Base-by-base conservation (phyloP, 1,140 invertebrate species). In the Drosophila hydei region DNA sequence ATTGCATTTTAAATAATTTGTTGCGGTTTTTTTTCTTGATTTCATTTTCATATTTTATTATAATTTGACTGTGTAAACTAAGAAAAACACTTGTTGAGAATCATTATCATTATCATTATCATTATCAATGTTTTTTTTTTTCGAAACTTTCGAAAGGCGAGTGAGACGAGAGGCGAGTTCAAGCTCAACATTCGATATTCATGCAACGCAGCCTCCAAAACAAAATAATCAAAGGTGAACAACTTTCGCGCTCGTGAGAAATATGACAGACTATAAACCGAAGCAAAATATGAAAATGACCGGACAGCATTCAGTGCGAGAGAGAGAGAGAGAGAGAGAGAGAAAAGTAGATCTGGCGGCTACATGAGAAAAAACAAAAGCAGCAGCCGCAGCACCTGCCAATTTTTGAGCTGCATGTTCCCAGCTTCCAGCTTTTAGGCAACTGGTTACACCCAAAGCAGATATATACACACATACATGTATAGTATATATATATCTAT, bases 241-340 rank as follows among this genome's bases (percentile, higher is more conserved):
- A 85, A 85, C 81, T 85, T 85, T 87, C 81, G 81, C 81, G 81
- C 70, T 80, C 80, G 84, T 85, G 80, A 83, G 80, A 85, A 85
- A 77, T 85, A 85, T 85, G 80, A 85, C 80, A 64, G 64, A 73
- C 70, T 56, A 23, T 56, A 67, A 67, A 16, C 50, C 72, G 58
- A 79, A 72, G 62, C 56, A 76, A 65, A 75, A 64, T 65, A 72
- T 54, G 45, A 67, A 56, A 72, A 65, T 43, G 14, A 61, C 25
- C 45, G 42, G 19, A 48, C 1, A 11, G 14, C 11, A 5, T 3
- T 27, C 21, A 2, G n/a, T 51, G 62, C 30, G 40, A 77, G 60
- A 50, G 75, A 64, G 70, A 67, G 54, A 63, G 64, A 48, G 61
- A 56, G 60, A 51, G 48, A 45, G 14, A 23, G 30, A 9, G 23